Base-by-base conservation (phyloP, 1,140 invertebrate genomes). In the Mya arenaria region DNA sequence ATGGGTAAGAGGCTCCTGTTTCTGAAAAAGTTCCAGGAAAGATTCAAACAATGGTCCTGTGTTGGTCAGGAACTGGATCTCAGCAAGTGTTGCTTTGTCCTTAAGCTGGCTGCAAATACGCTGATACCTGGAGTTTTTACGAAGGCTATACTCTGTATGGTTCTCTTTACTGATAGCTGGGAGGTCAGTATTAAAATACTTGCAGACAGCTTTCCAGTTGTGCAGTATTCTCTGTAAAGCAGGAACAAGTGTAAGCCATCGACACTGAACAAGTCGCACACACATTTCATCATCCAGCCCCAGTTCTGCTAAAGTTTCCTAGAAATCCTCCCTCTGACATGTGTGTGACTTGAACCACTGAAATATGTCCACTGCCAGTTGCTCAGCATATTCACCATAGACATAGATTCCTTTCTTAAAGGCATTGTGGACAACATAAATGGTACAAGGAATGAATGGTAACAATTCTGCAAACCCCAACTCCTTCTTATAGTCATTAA, bases 301-400 rank as follows among this genome's bases (percentile, higher is more conserved):
- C 23, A 68, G 8, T 36, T 68, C 23, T 34, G 39, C 65, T 39
- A 68, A n/a, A 6, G 55, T 56, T 73, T n/a, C 65, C 52, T 79
- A 66, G 58, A 28, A 90, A 81, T 89, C 86, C 63, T 89, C 83
- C 72, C 84, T 82, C 55, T 88, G 44, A 39, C 82, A 82, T 32
- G 89, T 80, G 41, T 41, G 71, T 23, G 71, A 63, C 37, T 88
- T 69, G 74, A 90, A 90, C 58, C 63, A 89, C 56, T 89, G 62
- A 39, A 84, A 86, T 15, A 89, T 30, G 30, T 77, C 71, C 48
- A 83, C 58, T 23, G 78, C 65, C 66, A 89, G 83, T 52, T 89
- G 65, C 32, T 66, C 81, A 28, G 83, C 80, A 25, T 84, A 37
- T 28, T 85, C 0, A n/a, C 89, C 86, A 48, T 83, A 86, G 28